Evolutionary conservation across 2,888 invertebrate species (phyloP), one percentile per base, ranked within the genome.

Genomic region (Apocheima hispidaria): DNA sequence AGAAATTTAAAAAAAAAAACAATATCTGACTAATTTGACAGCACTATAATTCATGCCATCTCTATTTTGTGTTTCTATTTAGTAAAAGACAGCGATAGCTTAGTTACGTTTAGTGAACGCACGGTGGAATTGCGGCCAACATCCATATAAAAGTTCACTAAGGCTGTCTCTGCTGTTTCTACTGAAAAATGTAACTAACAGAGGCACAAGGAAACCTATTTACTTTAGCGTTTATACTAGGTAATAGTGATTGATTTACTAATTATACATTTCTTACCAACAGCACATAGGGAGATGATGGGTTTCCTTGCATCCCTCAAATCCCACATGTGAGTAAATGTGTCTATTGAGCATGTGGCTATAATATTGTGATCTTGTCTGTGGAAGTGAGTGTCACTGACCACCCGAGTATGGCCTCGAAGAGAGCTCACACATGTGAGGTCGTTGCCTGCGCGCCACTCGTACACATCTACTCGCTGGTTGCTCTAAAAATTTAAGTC

Each of bases 271-370:
- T 46, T 75, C 90, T 93, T 91, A 96, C 97, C 97, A 75, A 98
- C 97, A 71, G 98, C 97, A 75, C 97, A 97, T 33, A 98, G 88
- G 4, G 98, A 97, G 44, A 96, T 86, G 12, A 95, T 94, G 16
- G 98, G 98, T 83, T 96, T 96, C 64, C 97, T 94, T 7, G 96
- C 94, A 87, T 98, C 98, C 73, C 98, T 90, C 51, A 98, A 93
- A 82, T 99, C 99, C 99, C 99, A 99, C 58, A 99, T 94, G 82
- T 98, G 96, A 35, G 98, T 98, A 78, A 96, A 98, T 38, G 98
- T 97, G 82, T 99, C 99, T 54, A 98, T 97, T 4, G 98, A 98
- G 79, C 98, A 98, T 43, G 98, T 98, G 7, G 98, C 93, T 69
- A 93, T 90, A 10, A 93, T 75, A 60, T 93, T 93, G 63, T 93